phyloP scores from a whole-genome alignment of 2,113 vertebrate genomes.

The Colaptes auratus region DNA sequence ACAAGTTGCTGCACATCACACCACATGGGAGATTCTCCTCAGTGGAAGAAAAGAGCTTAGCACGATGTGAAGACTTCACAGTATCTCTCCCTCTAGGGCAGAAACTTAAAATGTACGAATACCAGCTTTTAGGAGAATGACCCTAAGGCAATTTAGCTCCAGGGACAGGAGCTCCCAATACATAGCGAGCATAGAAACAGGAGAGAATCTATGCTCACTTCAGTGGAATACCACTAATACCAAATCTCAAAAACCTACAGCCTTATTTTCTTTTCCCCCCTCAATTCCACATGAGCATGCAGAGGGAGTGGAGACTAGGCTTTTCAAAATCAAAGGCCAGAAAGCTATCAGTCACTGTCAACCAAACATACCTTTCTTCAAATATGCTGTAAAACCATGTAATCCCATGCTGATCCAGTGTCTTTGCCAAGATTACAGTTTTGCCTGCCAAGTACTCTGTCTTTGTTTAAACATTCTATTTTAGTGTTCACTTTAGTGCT shows the following conservation, averaged over 20 bases:
- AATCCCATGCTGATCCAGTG: background rate
- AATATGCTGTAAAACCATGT: background rate
- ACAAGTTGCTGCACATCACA: background rate
- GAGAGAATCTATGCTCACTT: background rate
- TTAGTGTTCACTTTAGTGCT: background rate
- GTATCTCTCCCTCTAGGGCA: background rate
- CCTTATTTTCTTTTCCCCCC: rapidly evolving
- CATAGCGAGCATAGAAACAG: background rate
- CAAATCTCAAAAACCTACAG: background rate
- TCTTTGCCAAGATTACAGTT: background rate
- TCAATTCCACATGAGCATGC: background rate
- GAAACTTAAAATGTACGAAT: background rate
- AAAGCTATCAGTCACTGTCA: background rate
- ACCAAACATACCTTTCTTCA: background rate
- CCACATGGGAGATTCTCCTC: background rate
- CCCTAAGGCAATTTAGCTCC: background rate
- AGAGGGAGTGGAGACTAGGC: background rate
- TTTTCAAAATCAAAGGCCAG: background rate
- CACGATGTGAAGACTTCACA: background rate
- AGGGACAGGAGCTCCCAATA: background rate
- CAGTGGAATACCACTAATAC: background rate
- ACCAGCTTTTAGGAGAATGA: background rate
- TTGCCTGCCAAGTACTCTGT: background rate
- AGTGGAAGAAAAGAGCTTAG: background rate
- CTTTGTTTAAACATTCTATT: background rate